Base-by-base conservation (phyloP, 1,140 invertebrate species). In the Phenacoccus solenopsis region DNA sequence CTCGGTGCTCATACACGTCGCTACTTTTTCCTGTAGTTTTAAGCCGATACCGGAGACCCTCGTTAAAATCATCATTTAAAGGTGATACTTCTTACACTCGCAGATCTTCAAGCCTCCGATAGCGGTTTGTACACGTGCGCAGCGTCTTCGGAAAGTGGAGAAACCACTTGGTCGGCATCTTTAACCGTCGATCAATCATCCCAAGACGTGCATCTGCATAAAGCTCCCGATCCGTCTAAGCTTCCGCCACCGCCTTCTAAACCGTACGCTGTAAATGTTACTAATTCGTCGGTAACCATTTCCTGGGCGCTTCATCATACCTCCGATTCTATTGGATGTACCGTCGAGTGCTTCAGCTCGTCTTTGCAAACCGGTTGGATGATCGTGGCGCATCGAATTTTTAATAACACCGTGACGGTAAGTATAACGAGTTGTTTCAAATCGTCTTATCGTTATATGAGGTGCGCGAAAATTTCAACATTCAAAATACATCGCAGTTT, bases 281-380 rank as follows among this genome's bases (percentile, higher is more conserved):
- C 89, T 0, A 86, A 89, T 73, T 88, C 84, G 2, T 86, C 86
- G 35, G 84, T 96, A 10, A 90, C 89, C 1, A 78, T 97, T 21
- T 84, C 87, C 0, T 97, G 94, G 94, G 74, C 85, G 80, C 57
- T 79, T 80, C 72, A 82, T 78, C 69, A 82, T 82, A 79, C 80
- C 22, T 82, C 81, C 16, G 81, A 79, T 10, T 79, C 74, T n/a
- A 79, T 81, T 73, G 88, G 89, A 9, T 96, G 93, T 78, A 89
- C 88, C 13, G 84, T 95, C 9, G 91, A 95, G 78, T 91, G 91
- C 75, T 94, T 90, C 78, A 94, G 91, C 78, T 87, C 87, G 7
- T 90, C 90, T 78, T 77, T 90, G 16, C 87, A 89, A 74, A 88
- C 85, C 22, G 91, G 90, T 80, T 90, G 93, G 78, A 81, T 89